phyloP scores from a whole-genome alignment of 2,888 invertebrate genomes.

The Lathronympha strigana region DNA sequence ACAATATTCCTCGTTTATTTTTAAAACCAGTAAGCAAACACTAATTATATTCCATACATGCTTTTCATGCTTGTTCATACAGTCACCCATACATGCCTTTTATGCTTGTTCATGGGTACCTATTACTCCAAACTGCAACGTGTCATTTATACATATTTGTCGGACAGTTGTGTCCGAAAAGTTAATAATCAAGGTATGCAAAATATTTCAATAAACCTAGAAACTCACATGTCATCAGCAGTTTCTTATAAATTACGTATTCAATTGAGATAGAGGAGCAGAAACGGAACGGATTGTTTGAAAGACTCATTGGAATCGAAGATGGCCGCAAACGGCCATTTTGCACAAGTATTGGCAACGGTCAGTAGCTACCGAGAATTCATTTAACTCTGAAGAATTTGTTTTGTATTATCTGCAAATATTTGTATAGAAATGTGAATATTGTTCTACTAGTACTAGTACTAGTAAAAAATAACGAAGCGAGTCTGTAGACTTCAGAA shows the following conservation, averaged over 20 bases:
- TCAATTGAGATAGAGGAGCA: neutral
- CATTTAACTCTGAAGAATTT: constrained; percentile 9
- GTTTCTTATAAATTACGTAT: constrained; percentile 28
- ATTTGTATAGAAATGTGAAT: neutral
- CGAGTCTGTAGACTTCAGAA: no score
- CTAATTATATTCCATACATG: no score
- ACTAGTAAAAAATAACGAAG: neutral
- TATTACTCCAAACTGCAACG: neutral
- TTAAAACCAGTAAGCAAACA: no score
- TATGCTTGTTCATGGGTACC: no score
- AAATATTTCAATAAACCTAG: constrained; percentile 19
- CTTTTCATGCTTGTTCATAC: no score
- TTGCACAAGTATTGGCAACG: neutral
- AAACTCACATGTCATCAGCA: constrained; percentile 13
- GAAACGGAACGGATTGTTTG: constrained; percentile 19
- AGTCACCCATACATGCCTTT: no score
- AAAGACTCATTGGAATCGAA: constrained; percentile 20
- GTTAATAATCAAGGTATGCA: neutral
- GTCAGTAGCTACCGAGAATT: constrained; percentile 17
- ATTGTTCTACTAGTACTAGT: no score
- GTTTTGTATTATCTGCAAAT: constrained; percentile 5
- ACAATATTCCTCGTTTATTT: no score
- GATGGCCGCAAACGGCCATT: constrained; percentile 1
- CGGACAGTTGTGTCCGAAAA: neutral
- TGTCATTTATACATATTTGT: neutral